A percentile compares a stretch with the other conserved stretches of the same genome.
phyloP scores from a whole-genome alignment of 2,888 invertebrate genomes.

The Meiosimyza platycephala region DNA sequence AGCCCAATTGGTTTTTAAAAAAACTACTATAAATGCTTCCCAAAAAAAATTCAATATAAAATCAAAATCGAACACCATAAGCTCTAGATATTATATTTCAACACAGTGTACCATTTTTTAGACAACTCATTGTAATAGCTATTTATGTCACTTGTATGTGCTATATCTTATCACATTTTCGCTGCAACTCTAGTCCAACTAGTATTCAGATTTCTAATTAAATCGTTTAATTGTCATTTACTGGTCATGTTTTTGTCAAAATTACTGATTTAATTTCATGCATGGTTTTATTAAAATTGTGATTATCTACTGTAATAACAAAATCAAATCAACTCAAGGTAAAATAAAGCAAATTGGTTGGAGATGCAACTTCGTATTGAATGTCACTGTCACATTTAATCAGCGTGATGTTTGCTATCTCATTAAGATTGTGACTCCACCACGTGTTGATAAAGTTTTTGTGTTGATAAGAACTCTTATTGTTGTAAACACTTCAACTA shows the following conservation, averaged over 20 bases:
- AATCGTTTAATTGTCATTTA: constrained; percentile 8
- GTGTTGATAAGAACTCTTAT: constrained; percentile 11
- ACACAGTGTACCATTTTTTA: too few relatives aligned
- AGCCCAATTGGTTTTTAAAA: too few relatives aligned
- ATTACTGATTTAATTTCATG: constrained; percentile 26
- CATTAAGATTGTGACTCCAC: background rate
- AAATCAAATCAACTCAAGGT: background rate
- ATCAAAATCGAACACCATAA: too few relatives aligned
- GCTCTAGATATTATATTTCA: too few relatives aligned
- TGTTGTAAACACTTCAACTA: constrained; percentile 11
- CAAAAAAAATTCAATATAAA: too few relatives aligned
- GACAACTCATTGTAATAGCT: too few relatives aligned
- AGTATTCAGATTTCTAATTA: constrained; percentile 4
- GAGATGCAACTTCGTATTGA: too few relatives aligned
- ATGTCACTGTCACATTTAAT: background rate
- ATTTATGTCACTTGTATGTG: too few relatives aligned
- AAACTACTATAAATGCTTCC: too few relatives aligned
- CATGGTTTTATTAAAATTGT: background rate
- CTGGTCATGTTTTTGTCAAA: constrained; percentile 27
- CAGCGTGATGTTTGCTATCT: background rate
- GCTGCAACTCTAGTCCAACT: too few relatives aligned
- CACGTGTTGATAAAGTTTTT: background rate
- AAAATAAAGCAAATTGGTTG: too few relatives aligned
- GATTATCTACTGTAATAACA: background rate
- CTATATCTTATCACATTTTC: too few relatives aligned